A percentile compares a stretch with the other conserved stretches of the same genome.
Evolutionary conservation across 2,888 invertebrate genomes (phyloP).

Genomic region (Rotaria macrura): DNA sequence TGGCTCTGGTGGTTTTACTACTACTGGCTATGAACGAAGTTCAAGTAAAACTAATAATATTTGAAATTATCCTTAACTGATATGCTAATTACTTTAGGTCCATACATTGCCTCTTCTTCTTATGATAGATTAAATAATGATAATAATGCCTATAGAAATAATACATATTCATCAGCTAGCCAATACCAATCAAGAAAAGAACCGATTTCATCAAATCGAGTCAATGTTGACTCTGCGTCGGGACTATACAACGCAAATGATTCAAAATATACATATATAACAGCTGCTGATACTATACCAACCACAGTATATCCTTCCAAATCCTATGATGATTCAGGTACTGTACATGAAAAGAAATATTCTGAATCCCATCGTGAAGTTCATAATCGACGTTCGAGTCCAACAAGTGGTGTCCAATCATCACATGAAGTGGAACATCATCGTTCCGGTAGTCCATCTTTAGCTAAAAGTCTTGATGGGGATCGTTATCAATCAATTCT

Average conservation of each 20-base stretch:
- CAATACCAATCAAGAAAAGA: neutral
- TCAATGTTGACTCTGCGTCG: neutral
- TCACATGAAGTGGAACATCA: conserved; percentile 14
- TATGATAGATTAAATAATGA: neutral
- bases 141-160: neutral
- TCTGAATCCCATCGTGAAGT: neutral
- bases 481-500: neutral
- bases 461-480: neutral
- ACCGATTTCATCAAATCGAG: neutral
- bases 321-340: neutral
- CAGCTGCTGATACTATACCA: neutral
- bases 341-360: neutral
- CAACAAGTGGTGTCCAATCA: neutral
- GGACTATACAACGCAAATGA: neutral
- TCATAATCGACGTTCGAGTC: neutral
- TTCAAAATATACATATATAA: neutral
- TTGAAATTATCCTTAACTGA: neutral
- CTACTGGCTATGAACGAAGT: neutral
- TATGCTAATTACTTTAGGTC: neutral
- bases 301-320: neutral
- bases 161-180: neutral
- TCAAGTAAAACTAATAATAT: neutral
- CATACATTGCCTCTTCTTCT: neutral
- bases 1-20: neutral
- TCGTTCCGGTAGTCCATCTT: neutral